Evolutionary conservation across 1,140 invertebrate genomes (phyloP), one percentile per base, ranked within the genome.

Genomic region (Drosophila malerkotliana): DNA sequence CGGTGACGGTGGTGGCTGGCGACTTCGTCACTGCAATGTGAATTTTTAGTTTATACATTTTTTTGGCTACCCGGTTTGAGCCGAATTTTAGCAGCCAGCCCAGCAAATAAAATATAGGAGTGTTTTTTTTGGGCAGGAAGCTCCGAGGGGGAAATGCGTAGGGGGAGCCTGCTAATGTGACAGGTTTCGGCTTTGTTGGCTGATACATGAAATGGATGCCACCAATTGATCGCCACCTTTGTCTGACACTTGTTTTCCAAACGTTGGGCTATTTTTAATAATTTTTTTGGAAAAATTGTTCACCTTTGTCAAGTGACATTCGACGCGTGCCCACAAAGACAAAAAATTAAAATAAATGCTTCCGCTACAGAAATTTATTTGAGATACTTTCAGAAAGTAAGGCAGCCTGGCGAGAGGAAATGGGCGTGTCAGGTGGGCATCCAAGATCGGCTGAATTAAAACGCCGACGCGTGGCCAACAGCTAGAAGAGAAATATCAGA

Each of bases 331-430:
- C 26, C 28, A 37, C 39, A 57, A 47, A 56, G 32, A 34, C 21
- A 24, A 44, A 4, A 14, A 41, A 18, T 18, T n/a, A 44, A 78
- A 69, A 82, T 82, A 63, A 82, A 82, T 82, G 74, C 60, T 82
- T 82, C 79, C 79, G 79, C 59, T 45, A 74, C 60, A 64, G 74
- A 78, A 74, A 71, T 82, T 68, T 73, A 63, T 73, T 68, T 54
- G 59, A 79, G 54, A 67, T 37, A 48, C 37, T 60, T 69, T 68
- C 41, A 54, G 32, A 12, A 39, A 51, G 41, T 56, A n/a, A 15
- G 57, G 39, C n/a, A 52, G 58, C 10, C 41, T 9, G 9, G 2
- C 18, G 15, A 58, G 49, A 63, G 66, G 66, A 82, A 73, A 67
- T 81, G 72, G 66, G 72, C 53, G 66, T 72, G 72, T 34, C 47